Evolutionary conservation across 2,888 invertebrate genomes (phyloP), one percentile per base, ranked within the genome.

Genomic region (Cetonia aurata): DNA sequence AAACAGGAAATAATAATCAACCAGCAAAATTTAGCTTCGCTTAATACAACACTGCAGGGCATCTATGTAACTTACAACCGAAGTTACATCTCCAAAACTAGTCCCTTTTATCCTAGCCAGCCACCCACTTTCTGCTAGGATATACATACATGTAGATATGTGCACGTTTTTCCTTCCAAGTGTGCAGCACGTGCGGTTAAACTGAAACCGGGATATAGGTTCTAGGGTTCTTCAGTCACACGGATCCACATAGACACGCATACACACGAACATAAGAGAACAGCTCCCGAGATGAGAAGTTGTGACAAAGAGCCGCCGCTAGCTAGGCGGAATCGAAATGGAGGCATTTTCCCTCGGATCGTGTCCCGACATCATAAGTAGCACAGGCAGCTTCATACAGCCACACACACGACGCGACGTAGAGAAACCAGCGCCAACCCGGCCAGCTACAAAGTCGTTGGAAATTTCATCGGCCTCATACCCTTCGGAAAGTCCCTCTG

Each of bases 291-390:
- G 25, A 80, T 80, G 79, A 80, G 79, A 80, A 80, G 79, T 80
- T 79, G 79, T 79, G 79, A 80, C 79, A 80, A 80, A 80, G 80
- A 78, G 77, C 78, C 78, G 73, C 76, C 74, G 57, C 74, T 75
- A 72, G 78, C 73, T 77, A 78, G 78, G 77, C 75, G 79, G 80
- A 79, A 80, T 80, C 78, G 79, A 80, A 80, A 80, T 79, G 79
- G 79, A 79, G 79, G 79, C 77, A 79, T 79, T 80, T 77, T 77
- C 77, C 74, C 72, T 6, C 70, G 66, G 77, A 77, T 78, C 79
- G 79, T 80, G 80, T 77, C 78, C 72, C 72, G 78, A 79, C 78
- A 79, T 79, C 78, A 77, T 79, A 79, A 80, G 77, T 75, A 79
- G 78, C 33, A 44, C 50, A 77, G 44, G 65, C 70, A 65, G 25